Base-by-base conservation (phyloP, 1,140 invertebrate genomes). In the Planococcus citri region DNA sequence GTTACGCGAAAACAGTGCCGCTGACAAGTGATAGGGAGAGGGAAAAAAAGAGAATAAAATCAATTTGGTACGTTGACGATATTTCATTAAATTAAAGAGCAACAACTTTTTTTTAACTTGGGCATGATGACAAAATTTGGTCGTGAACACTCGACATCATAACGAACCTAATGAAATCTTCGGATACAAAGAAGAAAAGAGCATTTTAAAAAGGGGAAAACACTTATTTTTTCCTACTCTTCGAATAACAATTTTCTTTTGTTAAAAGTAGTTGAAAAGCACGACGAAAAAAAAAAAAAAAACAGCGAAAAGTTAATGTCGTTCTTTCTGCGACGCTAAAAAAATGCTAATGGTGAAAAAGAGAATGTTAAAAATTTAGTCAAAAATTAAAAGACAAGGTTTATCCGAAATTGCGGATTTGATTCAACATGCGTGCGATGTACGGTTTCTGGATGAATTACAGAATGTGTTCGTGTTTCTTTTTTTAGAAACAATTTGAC, bases 81-180 rank as follows among this genome's bases (percentile, higher is more conserved):
- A 20, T 64, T 64, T 64, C 60, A 64, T 64, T 27, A 64, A 64
- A 64, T 64, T 64, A 64, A 64, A 64, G 60, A 64, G 21, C 60
- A 27, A 64, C 60, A 64, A 64, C 22, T 64, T 64, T 64, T 24
- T 64, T 64, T 9, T 51, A 51, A 51, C 41, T 51, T 51, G n/a
- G 41, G 41, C 41, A 51, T 20, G 41, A 51, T 51, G 41, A 51
- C 41, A 51, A 51, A 51, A 51, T 51, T 51, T 17, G 41, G 41
- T 51, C 41, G 41, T 3, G 10, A 64, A 64, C 60, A 64, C 60
- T 64, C 41, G 41, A 64, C 25, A 64, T 27, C 25, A 64, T 64
- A 64, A 64, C 60, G 60, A 64, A 64, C 60, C 60, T 64, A 64
- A 64, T 64, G 60, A 64, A 64, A 64, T 64, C 60, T 64, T 64